Conservation (phyloP, 2,113 vertebrate genomes). For the Catharus bicknelli region DNA sequence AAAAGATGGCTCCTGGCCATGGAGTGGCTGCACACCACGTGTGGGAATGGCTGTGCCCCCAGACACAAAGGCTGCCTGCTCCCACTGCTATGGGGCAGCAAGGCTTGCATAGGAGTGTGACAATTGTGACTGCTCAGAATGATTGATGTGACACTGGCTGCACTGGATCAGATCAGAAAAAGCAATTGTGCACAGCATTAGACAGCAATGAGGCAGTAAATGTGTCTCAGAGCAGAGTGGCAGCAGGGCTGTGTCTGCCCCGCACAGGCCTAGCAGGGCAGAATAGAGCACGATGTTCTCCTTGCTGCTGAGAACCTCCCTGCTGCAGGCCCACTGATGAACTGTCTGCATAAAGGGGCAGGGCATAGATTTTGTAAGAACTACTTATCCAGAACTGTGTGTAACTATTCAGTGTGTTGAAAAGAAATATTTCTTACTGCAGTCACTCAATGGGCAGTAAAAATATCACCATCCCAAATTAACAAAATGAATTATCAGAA, state of each 20-base stretch:
- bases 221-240: neutral
- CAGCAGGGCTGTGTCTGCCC: neutral
- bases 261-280: neutral
- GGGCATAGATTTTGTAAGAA: neutral
- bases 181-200: neutral
- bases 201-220: neutral
- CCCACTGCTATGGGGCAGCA: neutral
- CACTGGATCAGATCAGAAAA: neutral
- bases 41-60: neutral
- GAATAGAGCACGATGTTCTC: neutral
- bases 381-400: neutral
- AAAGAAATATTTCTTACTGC: neutral
- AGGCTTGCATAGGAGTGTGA: neutral
- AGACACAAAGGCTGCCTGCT: neutral
- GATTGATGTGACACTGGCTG: neutral
- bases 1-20: constrained; percentile 12
- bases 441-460: neutral
- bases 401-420: neutral
- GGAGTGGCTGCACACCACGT: neutral
- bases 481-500: neutral
- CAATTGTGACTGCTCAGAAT: neutral
- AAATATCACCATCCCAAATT: neutral
- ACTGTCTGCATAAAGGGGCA: neutral
- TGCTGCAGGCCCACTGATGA: neutral
- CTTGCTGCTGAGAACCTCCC: neutral